A percentile compares a stretch with the other conserved stretches of the same genome.
phyloP scores from a whole-genome alignment of 2,888 invertebrate genomes.

The Dynastes grantii region DNA sequence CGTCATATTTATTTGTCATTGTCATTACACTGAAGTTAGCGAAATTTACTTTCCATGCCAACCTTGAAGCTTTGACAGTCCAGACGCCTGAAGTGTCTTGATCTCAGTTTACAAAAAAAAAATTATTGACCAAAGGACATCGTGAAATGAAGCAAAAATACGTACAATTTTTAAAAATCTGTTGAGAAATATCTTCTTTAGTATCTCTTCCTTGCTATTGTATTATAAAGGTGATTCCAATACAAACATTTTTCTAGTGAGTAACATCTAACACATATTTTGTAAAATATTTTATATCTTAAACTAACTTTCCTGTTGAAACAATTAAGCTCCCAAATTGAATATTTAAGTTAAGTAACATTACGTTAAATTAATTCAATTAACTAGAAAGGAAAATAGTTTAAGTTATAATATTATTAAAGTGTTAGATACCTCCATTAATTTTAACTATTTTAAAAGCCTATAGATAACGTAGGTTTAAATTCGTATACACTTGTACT shows the following conservation, averaged over 20 bases:
- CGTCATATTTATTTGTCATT: too few species aligned
- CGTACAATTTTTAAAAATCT: neutral
- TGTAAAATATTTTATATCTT: conserved; percentile 7
- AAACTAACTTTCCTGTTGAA: conserved; percentile 19
- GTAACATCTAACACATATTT: too few species aligned
- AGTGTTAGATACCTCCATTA: neutral
- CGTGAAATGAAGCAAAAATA: neutral
- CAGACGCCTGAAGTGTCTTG: too few species aligned
- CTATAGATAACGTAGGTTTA: neutral
- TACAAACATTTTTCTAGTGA: too few species aligned
- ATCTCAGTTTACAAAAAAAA: too few species aligned
- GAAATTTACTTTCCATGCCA: too few species aligned
- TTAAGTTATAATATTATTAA: conserved; percentile 3
- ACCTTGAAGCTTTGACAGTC: too few species aligned
- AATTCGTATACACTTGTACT: neutral
- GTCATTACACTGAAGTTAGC: too few species aligned
- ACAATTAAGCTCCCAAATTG: neutral
- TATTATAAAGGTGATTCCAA: too few species aligned
- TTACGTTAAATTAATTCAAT: neutral
- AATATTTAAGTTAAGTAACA: too few species aligned
- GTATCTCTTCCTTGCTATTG: too few species aligned
- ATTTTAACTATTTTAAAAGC: neutral
- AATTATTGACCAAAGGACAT: too few species aligned
- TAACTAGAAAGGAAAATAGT: conserved; percentile 10
- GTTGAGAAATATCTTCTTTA: neutral